A percentile compares a stretch with the other conserved stretches of the same genome.
These are phyloP conservation scores for Drosophila incognita DNA, from an alignment of 2,888 invertebrate genomes.

Conservation along the genomic window DNA sequence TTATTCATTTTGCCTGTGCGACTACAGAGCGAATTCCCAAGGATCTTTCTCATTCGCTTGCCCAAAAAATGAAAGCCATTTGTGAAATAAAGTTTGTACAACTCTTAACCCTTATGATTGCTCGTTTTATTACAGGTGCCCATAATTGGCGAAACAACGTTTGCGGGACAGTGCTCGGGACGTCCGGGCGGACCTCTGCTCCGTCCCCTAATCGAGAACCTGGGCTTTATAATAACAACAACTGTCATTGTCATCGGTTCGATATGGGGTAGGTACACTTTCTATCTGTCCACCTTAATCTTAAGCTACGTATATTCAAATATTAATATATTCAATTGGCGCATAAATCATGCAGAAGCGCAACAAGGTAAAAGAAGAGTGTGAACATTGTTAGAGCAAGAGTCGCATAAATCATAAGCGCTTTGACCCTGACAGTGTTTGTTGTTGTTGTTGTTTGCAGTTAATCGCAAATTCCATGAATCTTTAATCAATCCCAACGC, in stretches of 20 bases:
- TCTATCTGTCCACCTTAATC: not conserved
- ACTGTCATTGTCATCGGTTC: slow-evolving; percentile 75
- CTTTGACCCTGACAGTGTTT: slow-evolving; percentile 21
- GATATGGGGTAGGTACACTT: slow-evolving; percentile 75
- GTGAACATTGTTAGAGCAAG: slow-evolving; percentile 32
- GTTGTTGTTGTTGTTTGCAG: slow-evolving; percentile 46
- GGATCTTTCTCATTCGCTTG: slow-evolving; percentile 13
- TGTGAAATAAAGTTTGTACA: slow-evolving; percentile 7
- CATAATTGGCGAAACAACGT: slow-evolving; percentile 70
- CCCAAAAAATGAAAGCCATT: slow-evolving; percentile 25
- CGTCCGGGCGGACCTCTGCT: slow-evolving; percentile 72
- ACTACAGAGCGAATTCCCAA: slow-evolving; percentile 14
- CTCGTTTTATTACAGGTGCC: slow-evolving; percentile 78
- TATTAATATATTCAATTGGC: slow-evolving; percentile 44
- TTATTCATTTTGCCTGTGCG: slow-evolving; percentile 40
- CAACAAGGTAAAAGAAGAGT: slow-evolving; percentile 6
- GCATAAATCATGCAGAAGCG: slow-evolving; percentile 50
- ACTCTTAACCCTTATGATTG: slow-evolving; percentile 19
- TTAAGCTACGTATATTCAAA: slow-evolving; percentile 9
- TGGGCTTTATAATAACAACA: slow-evolving; percentile 81
- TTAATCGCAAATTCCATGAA: slow-evolving; percentile 74
- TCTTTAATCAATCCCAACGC: slow-evolving; percentile 63
- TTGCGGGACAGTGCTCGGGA: slow-evolving; percentile 75
- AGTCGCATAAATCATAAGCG: slow-evolving; percentile 62
- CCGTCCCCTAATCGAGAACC: slow-evolving; percentile 79